Evolutionary conservation across 2,113 vertebrate genomes (phyloP).

Genomic region (Alosa alosa): DNA sequence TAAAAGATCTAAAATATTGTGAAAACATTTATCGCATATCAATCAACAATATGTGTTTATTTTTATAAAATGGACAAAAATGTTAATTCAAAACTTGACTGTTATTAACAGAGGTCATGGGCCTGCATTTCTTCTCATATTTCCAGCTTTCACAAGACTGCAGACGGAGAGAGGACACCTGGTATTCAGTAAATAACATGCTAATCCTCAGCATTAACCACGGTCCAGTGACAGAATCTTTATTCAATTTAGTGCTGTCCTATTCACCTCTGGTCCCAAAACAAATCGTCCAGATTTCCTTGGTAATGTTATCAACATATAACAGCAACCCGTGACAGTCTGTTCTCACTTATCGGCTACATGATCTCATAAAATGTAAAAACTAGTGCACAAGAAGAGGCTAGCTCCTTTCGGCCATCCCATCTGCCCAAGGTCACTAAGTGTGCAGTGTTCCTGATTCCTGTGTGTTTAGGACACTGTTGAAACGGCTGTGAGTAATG

Average conservation of each 20-base stretch:
- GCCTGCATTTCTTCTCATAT: background rate
- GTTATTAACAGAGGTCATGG: background rate
- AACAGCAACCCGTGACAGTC: background rate
- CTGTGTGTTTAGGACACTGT: slow-evolving; percentile 2
- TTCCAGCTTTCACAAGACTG: background rate
- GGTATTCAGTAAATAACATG: slow-evolving; percentile 8
- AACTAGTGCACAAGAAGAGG: background rate
- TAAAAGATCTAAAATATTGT: background rate
- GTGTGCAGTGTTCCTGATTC: background rate
- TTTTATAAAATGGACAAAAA: background rate
- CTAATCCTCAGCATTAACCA: background rate
- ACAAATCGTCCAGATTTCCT: background rate
- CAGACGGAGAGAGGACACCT: background rate
- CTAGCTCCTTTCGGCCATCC: background rate
- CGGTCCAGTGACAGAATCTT: background rate
- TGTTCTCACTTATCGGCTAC: background rate
- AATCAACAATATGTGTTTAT: background rate
- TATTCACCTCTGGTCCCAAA: background rate
- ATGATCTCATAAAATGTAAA: background rate
- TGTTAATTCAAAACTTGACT: background rate
- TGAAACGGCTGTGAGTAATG: slow-evolving; percentile 18
- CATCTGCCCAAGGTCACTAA: slow-evolving; percentile 6
- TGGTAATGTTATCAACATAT: background rate
- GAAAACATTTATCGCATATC: background rate
- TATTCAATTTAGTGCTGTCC: background rate